phyloP scores from a whole-genome alignment of 2,797 vertebrate species.

The Acrossocheilus fasciatus region DNA sequence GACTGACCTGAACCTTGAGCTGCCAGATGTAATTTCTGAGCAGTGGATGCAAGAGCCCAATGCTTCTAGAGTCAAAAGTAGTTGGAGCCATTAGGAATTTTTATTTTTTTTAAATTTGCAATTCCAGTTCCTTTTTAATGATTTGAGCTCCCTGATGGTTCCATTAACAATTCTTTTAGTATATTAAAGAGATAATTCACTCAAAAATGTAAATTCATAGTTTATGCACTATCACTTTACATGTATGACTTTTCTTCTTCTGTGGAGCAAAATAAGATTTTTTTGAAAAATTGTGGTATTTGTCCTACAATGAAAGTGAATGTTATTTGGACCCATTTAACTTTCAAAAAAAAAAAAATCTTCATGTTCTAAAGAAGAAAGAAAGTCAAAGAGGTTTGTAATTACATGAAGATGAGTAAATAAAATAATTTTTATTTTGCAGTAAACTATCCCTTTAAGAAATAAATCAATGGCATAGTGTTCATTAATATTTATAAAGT shows the following conservation, averaged over 20 bases:
- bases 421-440: not conserved
- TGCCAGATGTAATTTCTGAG: slow-evolving; percentile 11
- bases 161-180: not conserved
- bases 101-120: not conserved
- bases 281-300: not conserved
- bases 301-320: not conserved
- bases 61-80: not conserved
- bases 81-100: not conserved
- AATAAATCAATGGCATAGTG: not conserved
- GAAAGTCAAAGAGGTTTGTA: not conserved
- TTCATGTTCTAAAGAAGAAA: not conserved
- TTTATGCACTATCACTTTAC: not conserved
- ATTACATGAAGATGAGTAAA: not conserved
- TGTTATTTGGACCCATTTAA: not conserved
- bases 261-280: not conserved
- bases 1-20: slow-evolving; percentile 26
- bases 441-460: not conserved
- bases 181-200: not conserved
- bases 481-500: not conserved
- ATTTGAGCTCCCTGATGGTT: not conserved
- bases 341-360: not conserved
- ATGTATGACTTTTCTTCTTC: not conserved
- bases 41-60: not conserved
- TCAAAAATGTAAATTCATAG: not conserved
- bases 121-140: not conserved